phyloP scores from a whole-genome alignment of 2,113 vertebrate genomes.

The Sialia sialis region DNA sequence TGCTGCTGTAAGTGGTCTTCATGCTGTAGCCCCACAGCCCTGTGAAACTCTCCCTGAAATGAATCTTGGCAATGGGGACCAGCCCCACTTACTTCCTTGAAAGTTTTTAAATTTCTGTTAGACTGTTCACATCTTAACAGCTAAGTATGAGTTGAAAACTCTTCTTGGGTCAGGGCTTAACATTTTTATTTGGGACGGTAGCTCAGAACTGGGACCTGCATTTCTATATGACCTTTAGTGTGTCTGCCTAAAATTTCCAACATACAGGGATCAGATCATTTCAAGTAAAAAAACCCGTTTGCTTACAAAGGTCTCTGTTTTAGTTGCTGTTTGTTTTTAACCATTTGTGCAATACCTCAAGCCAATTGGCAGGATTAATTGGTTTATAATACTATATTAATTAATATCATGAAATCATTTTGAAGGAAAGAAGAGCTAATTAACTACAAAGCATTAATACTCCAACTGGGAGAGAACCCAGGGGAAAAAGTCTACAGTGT shows the following conservation, averaged over 20 bases:
- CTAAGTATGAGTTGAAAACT: background rate
- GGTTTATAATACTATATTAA: conserved; percentile 16
- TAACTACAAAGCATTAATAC: background rate
- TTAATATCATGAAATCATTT: background rate
- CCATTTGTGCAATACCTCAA: background rate
- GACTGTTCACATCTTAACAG: background rate
- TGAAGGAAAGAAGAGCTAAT: conserved; percentile 30
- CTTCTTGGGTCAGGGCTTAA: background rate
- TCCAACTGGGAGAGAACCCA: background rate
- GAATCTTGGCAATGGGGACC: background rate
- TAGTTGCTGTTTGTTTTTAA: conserved; percentile 21
- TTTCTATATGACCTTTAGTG: background rate
- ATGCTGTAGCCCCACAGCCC: background rate
- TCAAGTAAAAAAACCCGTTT: background rate
- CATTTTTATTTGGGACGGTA: background rate
- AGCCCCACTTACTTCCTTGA: background rate
- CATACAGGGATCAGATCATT: background rate
- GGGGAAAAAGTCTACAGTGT: conserved; percentile 23
- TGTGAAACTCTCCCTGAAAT: background rate
- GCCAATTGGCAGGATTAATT: background rate
- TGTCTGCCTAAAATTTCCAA: background rate
- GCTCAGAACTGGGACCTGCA: background rate
- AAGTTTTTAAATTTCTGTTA: background rate
- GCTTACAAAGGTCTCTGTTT: background rate
- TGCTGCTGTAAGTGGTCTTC: background rate